These are phyloP conservation scores for Oreohelix idahoensis DNA, from an alignment of 1,140 invertebrate genomes.

Conservation along the genomic window DNA sequence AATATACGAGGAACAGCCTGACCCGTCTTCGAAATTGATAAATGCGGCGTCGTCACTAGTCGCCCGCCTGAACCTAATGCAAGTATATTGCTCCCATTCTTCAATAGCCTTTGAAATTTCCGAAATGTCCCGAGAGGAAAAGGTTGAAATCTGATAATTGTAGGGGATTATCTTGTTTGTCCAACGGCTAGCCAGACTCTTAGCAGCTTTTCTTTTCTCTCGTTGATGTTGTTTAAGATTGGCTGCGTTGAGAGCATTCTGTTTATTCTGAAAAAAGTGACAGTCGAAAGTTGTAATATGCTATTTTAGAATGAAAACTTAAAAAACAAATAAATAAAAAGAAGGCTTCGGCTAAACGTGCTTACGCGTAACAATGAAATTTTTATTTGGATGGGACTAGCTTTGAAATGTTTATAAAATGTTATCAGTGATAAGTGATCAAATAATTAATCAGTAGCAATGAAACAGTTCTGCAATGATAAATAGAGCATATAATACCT, in stretches of 20 bases:
- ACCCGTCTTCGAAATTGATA: conserved; percentile 15
- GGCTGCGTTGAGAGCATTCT: not conserved
- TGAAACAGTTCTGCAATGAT: too few relatives aligned
- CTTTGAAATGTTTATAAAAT: too few relatives aligned
- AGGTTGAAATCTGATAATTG: not conserved
- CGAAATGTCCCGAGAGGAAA: not conserved
- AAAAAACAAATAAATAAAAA: too few relatives aligned
- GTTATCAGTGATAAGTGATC: too few relatives aligned
- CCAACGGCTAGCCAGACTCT: not conserved
- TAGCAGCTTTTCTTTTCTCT: not conserved
- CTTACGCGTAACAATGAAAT: too few relatives aligned
- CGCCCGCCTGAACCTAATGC: not conserved
- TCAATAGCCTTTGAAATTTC: not conserved
- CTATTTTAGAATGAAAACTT: too few relatives aligned
- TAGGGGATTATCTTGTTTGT: conserved; percentile 1
- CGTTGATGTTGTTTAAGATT: not conserved
- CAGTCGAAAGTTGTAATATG: too few relatives aligned
- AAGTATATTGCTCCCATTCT: not conserved
- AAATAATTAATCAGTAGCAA: too few relatives aligned
- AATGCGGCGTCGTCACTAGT: not conserved
- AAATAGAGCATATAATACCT: too few relatives aligned
- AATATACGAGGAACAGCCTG: conserved; percentile 28
- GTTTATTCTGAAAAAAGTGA: not conserved
- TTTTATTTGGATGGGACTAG: not conserved
- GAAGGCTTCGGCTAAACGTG: too few relatives aligned